Percentiles rank a stretch among this genome's conserved stretches.
These are phyloP conservation scores for Columba guinea DNA, from an alignment of 2,797 vertebrate species.

Conservation along the genomic window DNA sequence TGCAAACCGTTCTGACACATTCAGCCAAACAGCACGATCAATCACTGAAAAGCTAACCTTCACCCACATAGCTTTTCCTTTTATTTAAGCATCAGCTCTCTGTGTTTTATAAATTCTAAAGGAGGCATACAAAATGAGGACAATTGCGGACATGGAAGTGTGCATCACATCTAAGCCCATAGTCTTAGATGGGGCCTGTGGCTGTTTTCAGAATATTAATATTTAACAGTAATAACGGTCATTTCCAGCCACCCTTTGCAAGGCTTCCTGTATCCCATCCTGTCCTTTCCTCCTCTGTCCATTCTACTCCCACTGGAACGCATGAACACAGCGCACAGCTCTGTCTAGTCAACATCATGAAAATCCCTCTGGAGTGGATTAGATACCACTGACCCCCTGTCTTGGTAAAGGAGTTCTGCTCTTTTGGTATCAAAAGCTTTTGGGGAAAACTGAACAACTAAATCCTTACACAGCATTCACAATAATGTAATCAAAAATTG, in stretches of 20 bases:
- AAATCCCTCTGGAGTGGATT: not conserved
- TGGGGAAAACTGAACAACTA: not conserved
- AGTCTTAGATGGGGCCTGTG: not conserved
- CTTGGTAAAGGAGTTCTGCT: not conserved
- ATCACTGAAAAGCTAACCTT: not conserved
- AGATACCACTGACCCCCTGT: fast-evolving
- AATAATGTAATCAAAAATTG: not conserved
- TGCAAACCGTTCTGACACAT: not conserved
- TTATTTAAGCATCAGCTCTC: not conserved
- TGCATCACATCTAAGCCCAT: not conserved
- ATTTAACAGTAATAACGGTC: not conserved
- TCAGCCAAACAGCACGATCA: not conserved
- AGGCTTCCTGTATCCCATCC: not conserved
- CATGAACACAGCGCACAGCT: not conserved
- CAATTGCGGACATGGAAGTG: not conserved
- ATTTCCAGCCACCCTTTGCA: not conserved
- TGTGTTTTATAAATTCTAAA: not conserved
- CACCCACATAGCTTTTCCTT: not conserved
- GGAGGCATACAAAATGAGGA: not conserved
- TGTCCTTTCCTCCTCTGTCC: not conserved
- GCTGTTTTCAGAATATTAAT: not conserved
- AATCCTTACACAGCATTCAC: not conserved
- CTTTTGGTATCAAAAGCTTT: not conserved
- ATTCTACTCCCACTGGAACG: not conserved
- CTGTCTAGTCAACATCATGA: not conserved